Percentiles rank a stretch among this genome's conserved stretches.
These are phyloP conservation scores for Erpetoichthys calabaricus DNA, from an alignment of 2,797 vertebrate species.

Conservation along the genomic window DNA sequence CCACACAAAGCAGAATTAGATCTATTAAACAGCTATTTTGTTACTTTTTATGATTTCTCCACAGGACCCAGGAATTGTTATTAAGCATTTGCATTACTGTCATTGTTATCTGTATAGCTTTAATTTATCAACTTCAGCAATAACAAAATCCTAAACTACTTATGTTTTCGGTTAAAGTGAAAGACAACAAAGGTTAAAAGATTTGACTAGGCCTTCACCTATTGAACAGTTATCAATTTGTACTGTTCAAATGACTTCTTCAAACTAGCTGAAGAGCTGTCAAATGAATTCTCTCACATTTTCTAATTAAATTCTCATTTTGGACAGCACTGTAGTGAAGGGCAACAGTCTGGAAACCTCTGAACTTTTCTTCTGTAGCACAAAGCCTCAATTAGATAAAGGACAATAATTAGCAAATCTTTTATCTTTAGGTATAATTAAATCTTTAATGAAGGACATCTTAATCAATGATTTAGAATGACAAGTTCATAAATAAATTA, in stretches of 20 bases:
- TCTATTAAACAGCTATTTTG: no score
- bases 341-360: conserved; percentile 76
- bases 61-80: not conserved
- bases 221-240: conserved; percentile 20
- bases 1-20: no score
- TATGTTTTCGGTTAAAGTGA: conserved; percentile 8
- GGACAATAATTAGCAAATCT: conserved; percentile 96
- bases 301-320: conserved; percentile 82
- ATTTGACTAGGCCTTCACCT: conserved; percentile 23
- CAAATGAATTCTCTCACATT: conserved; percentile 32
- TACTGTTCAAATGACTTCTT: conserved; percentile 22
- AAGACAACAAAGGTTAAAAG: conserved; percentile 25
- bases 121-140: not conserved
- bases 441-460: conserved; percentile 78
- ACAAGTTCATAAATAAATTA: conserved; percentile 98
- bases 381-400: conserved; percentile 91
- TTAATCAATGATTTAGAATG: conserved; percentile 87
- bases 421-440: conserved; percentile 94
- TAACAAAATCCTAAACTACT: not conserved
- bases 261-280: conserved; percentile 29
- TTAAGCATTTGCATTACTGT: not conserved
- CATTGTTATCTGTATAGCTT: no score
- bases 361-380: conserved; percentile 78
- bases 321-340: conserved; percentile 43
- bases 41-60: not conserved